These are phyloP conservation scores for Formica exsecta DNA, from an alignment of 1,140 invertebrate species.

Conservation along the genomic window DNA sequence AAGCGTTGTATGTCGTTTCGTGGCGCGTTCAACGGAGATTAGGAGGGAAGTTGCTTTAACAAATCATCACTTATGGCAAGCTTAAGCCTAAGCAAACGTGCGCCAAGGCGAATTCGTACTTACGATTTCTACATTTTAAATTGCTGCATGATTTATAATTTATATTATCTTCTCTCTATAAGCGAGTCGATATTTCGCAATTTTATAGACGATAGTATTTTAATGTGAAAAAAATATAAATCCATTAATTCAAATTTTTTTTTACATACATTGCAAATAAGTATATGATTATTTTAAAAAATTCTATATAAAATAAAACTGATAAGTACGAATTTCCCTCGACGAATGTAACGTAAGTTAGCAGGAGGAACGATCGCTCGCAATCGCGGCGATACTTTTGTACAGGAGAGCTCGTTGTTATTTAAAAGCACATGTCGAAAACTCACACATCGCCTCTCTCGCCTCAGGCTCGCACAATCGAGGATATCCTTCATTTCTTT, in stretches of 20 bases:
- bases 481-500: slow-evolving; percentile 21
- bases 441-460: slow-evolving; percentile 11
- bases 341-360: slow-evolving; percentile 34
- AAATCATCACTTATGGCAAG: slow-evolving; percentile 68
- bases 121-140: neutral
- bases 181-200: neutral
- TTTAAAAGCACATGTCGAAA: slow-evolving; percentile 59
- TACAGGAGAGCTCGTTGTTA: slow-evolving; percentile 55
- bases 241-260: neutral
- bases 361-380: slow-evolving; percentile 30
- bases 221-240: neutral
- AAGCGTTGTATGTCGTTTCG: slow-evolving; percentile 41
- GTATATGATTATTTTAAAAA: neutral
- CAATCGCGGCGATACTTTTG: slow-evolving; percentile 39
- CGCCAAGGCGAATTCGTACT: slow-evolving; percentile 46
- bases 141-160: neutral
- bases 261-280: neutral
- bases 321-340: slow-evolving; percentile 31
- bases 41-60: slow-evolving; percentile 39
- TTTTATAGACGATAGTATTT: slow-evolving; percentile 25
- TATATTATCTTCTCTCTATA: neutral
- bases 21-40: slow-evolving; percentile 38
- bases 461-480: slow-evolving; percentile 10
- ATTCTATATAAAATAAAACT: neutral
- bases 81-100: slow-evolving; percentile 70